Percentiles rank a stretch among this genome's conserved stretches.
Conservation (phyloP, 2,888 invertebrate species). For the Drosophila atripex region DNA sequence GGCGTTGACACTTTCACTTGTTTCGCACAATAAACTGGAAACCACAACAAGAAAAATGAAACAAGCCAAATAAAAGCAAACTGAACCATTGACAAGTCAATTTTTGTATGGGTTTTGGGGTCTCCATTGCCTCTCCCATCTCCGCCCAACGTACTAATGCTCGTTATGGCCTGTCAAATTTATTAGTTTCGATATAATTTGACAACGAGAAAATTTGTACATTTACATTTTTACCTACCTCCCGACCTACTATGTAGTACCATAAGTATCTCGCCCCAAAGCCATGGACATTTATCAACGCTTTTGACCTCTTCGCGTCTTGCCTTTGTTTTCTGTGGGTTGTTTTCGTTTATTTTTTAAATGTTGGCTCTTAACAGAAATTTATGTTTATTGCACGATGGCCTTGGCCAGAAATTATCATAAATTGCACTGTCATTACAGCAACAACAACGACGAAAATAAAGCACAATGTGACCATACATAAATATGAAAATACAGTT, state of each 20-base stretch:
- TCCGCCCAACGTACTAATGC: conserved; percentile 21
- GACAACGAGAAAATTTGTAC: conserved; percentile 72
- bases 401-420: conserved; percentile 72
- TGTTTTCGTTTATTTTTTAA: conserved; percentile 50
- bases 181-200: conserved; percentile 77
- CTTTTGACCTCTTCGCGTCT: conserved; percentile 37
- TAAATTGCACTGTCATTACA: conserved; percentile 76
- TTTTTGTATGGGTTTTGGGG: conserved; percentile 54
- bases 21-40: conserved; percentile 63
- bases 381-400: conserved; percentile 62
- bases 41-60: conserved; percentile 31
- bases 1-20: conserved; percentile 79
- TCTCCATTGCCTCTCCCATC: not conserved
- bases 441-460: conserved; percentile 16
- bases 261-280: conserved; percentile 9
- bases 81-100: conserved; percentile 69
- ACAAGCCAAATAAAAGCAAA: conserved; percentile 27
- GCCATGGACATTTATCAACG: conserved; percentile 44
- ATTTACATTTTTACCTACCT: conserved; percentile 22
- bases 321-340: conserved; percentile 6
- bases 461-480: conserved; percentile 61
- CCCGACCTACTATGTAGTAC: no score
- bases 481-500: conserved; percentile 72
- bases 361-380: conserved; percentile 71
- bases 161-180: conserved; percentile 72